Conservation (phyloP, 2,797 vertebrate species). For the Clarias laeviceps region DNA sequence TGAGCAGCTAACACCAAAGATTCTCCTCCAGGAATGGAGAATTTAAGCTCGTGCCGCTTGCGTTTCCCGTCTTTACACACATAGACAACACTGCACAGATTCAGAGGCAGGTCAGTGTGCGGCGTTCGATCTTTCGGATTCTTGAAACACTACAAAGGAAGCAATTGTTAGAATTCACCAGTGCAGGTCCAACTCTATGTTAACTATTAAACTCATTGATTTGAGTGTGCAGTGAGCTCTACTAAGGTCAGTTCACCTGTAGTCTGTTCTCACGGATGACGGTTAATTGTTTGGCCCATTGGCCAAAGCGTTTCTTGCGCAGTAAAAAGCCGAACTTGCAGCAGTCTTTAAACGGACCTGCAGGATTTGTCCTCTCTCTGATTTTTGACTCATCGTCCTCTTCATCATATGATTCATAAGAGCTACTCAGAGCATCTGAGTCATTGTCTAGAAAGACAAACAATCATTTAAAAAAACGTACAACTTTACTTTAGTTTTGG, state of each 20-base stretch:
- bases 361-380: constrained; percentile 76
- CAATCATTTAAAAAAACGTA: not conserved
- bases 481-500: not conserved
- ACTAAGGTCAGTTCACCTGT: constrained; percentile 76
- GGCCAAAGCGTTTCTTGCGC: constrained; percentile 95
- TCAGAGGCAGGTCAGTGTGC: constrained; percentile 84
- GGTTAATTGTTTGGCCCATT: constrained; percentile 95
- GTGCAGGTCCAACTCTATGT: not conserved
- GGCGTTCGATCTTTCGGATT: constrained; percentile 93
- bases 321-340: constrained; percentile 92
- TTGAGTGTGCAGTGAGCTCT: not conserved
- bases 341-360: constrained; percentile 88
- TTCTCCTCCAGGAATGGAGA: constrained; percentile 87
- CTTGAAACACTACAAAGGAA: constrained; percentile 86
- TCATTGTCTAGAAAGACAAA: constrained; percentile 84
- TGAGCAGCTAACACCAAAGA: constrained; percentile 91
- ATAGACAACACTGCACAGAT: constrained; percentile 86
- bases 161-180: not conserved
- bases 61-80: constrained; percentile 93
- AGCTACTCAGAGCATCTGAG: constrained; percentile 96
- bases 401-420: constrained; percentile 96
- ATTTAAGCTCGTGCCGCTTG: constrained; percentile 94
- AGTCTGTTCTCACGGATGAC: constrained; percentile 90
- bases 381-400: constrained; percentile 93
- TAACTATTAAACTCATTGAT: not conserved